Percentiles rank a stretch among this genome's conserved stretches.
phyloP scores from a whole-genome alignment of 1,140 invertebrate species.

The Pinna nobilis region DNA sequence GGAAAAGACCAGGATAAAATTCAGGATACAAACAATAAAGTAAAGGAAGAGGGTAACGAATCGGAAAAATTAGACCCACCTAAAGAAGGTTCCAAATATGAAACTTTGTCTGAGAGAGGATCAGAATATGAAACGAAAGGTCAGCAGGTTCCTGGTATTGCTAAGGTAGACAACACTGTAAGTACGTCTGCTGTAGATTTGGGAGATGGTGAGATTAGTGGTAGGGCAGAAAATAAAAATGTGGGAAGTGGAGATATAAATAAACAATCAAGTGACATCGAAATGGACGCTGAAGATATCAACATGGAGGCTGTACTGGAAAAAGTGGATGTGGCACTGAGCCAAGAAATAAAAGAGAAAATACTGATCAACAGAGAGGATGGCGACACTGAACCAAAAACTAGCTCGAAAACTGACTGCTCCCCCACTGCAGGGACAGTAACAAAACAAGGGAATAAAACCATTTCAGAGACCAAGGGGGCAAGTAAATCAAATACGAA shows the following conservation, averaged over 20 bases:
- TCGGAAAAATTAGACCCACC: no score
- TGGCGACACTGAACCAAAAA: not conserved
- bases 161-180: no score
- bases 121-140: no score
- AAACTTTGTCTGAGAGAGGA: no score
- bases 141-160: no score
- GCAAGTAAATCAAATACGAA: not conserved
- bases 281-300: not conserved
- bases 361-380: not conserved
- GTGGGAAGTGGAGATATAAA: no score
- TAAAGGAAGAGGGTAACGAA: no score
- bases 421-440: not conserved
- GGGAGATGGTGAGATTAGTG: not conserved
- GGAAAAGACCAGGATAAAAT: no score
- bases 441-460: not conserved
- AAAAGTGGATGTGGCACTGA: conserved; percentile 1
- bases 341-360: not conserved
- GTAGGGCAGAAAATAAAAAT: not conserved
- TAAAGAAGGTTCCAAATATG: no score
- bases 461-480: not conserved
- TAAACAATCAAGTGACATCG: no score
- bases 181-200: no score
- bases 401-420: not conserved
- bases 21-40: no score
- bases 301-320: not conserved